These are phyloP conservation scores for Oncorhynchus masou DNA, from an alignment of 2,113 vertebrate species.

Conservation along the genomic window DNA sequence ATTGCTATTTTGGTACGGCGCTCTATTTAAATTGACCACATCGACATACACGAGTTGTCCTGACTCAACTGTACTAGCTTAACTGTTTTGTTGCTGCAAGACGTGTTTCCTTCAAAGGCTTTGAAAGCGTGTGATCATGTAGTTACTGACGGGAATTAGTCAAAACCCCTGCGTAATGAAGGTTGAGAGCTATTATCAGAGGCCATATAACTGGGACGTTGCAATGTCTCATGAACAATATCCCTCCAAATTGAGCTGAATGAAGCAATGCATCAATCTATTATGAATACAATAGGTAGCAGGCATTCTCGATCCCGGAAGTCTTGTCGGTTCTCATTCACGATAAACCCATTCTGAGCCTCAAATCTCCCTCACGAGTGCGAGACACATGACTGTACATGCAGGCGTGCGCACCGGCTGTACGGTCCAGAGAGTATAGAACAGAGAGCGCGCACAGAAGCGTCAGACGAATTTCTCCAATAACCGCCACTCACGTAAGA, in stretches of 20 bases:
- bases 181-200: background rate
- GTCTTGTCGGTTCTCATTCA: slow-evolving; percentile 21
- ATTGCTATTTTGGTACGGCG: too few species aligned
- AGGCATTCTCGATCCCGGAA: background rate
- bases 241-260: background rate
- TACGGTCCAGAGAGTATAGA: slow-evolving; percentile 47
- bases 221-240: background rate
- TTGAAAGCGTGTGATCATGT: background rate
- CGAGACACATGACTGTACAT: slow-evolving; percentile 77
- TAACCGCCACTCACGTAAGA: background rate
- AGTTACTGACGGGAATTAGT: background rate
- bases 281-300: too few species aligned
- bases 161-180: background rate
- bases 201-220: background rate
- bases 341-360: slow-evolving; percentile 61
- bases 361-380: slow-evolving; percentile 84
- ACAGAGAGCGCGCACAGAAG: slow-evolving; percentile 23
- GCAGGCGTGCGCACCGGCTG: slow-evolving; percentile 2
- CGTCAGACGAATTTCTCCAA: slow-evolving; percentile 49
- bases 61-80: too few species aligned
- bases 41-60: too few species aligned
- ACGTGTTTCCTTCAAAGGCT: background rate
- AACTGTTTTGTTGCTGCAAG: too few species aligned
- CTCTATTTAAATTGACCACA: too few species aligned
- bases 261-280: too few species aligned